Conservation (phyloP, 2,797 vertebrate genomes). For the Odontamblyopus lacepedii region DNA sequence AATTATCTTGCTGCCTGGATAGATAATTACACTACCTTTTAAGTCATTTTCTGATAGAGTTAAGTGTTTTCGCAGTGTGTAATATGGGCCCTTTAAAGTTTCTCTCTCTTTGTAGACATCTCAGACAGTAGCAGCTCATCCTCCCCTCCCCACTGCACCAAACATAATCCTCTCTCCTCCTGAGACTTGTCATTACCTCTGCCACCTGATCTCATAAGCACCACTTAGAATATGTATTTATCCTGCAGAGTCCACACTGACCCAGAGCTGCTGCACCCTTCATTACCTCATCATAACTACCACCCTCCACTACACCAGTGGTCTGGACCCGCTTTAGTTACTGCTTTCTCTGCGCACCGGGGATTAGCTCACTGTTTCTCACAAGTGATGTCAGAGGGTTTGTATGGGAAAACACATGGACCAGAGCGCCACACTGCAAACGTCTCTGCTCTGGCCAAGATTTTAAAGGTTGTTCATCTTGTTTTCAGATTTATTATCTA, state of each 20-base stretch:
- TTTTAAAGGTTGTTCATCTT: no score
- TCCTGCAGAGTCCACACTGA: conserved; percentile 20
- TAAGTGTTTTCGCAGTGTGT: no score
- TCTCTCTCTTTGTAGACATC: no score
- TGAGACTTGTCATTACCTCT: not conserved
- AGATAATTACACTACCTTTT: no score
- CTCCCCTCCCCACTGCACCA: no score
- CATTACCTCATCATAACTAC: conserved; percentile 66
- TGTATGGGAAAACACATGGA: conserved; percentile 8
- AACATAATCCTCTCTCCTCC: not conserved
- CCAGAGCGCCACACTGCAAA: not conserved
- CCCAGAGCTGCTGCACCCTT: conserved; percentile 41
- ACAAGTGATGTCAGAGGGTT: not conserved
- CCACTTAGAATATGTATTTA: conserved; percentile 20
- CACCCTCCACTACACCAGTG: conserved; percentile 63
- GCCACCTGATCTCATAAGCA: not conserved
- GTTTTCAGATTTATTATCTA: no score
- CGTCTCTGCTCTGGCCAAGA: no score
- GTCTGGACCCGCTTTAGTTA: conserved; percentile 58
- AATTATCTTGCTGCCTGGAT: no score
- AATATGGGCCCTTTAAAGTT: no score
- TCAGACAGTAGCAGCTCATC: no score
- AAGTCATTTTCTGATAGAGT: no score
- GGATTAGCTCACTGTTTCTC: conserved; percentile 34
- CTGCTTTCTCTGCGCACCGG: conserved; percentile 39